phyloP scores from a whole-genome alignment of 2,888 invertebrate genomes.

The Timandra comae region DNA sequence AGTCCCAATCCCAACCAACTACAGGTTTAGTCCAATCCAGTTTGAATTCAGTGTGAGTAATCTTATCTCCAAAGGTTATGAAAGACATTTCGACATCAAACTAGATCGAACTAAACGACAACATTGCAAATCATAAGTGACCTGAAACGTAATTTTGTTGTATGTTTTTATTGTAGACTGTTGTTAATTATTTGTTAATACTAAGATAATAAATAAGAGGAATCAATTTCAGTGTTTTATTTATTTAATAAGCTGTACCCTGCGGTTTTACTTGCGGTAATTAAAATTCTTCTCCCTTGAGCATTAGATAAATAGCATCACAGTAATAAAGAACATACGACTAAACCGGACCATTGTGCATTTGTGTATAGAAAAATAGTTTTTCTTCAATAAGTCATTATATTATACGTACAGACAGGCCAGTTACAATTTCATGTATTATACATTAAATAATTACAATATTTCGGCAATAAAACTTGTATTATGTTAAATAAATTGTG shows the following conservation, averaged over 20 bases:
- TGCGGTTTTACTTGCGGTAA: too few species aligned
- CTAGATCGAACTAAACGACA: constrained; percentile 34
- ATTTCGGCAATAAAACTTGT: too few species aligned
- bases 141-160: constrained; percentile 42
- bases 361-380: too few species aligned
- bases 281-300: too few species aligned
- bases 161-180: constrained; percentile 38
- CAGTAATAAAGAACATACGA: too few species aligned
- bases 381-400: too few species aligned
- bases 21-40: neutral
- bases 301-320: too few species aligned
- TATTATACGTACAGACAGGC: too few species aligned
- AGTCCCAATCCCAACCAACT: constrained; percentile 23
- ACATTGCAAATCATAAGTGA: constrained; percentile 35
- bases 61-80: neutral
- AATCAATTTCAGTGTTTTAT: constrained; percentile 38
- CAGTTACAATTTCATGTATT: too few species aligned
- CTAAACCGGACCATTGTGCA: too few species aligned
- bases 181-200: constrained; percentile 56
- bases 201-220: constrained; percentile 72
- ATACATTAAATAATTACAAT: too few species aligned
- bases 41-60: neutral
- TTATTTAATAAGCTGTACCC: constrained; percentile 1
- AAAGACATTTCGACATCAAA: constrained; percentile 8
- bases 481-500: neutral